Conservation (phyloP, 2,113 vertebrate species). For the Solea solea region DNA sequence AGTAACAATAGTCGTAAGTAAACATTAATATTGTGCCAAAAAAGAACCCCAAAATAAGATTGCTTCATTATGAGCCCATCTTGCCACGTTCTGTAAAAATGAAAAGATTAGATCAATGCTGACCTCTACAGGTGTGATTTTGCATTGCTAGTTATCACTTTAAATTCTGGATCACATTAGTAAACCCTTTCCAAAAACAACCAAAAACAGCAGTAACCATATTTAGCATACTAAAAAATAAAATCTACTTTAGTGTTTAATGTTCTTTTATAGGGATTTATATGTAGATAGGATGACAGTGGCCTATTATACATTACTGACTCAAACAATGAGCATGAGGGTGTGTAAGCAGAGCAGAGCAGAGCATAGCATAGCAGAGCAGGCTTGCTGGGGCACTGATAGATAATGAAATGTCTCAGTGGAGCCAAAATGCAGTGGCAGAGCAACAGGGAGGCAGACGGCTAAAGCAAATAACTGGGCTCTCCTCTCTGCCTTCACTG, state of each 20-base stretch:
- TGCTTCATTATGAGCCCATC: slow-evolving; percentile 11
- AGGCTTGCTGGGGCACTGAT: slow-evolving; percentile 45
- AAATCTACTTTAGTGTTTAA: too few species aligned
- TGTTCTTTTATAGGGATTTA: too few species aligned
- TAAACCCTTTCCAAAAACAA: slow-evolving; percentile 20
- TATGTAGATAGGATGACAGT: slow-evolving; percentile 6
- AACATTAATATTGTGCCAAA: slow-evolving; percentile 8
- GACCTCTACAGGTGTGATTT: slow-evolving; percentile 76
- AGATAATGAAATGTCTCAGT: slow-evolving; percentile 70
- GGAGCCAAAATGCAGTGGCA: slow-evolving; percentile 64
- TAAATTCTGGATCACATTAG: slow-evolving; percentile 30
- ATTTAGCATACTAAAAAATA: neutral
- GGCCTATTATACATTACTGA: slow-evolving; percentile 29
- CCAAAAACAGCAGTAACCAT: neutral
- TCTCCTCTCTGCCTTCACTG: slow-evolving; percentile 65
- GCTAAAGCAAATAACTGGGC: slow-evolving; percentile 71
- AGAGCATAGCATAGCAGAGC: neutral
- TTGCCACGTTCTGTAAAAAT: slow-evolving; percentile 36
- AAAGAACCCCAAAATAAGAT: neutral
- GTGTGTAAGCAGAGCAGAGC: neutral
- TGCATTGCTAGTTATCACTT: slow-evolving; percentile 66
- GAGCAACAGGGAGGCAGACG: slow-evolving; percentile 66
- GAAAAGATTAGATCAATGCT: slow-evolving; percentile 73
- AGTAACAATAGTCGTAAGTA: slow-evolving; percentile 8
- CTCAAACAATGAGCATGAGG: slow-evolving; percentile 26